These are phyloP conservation scores for Lamprotornis superbus DNA, from an alignment of 2,113 vertebrate species.

Conservation along the genomic window DNA sequence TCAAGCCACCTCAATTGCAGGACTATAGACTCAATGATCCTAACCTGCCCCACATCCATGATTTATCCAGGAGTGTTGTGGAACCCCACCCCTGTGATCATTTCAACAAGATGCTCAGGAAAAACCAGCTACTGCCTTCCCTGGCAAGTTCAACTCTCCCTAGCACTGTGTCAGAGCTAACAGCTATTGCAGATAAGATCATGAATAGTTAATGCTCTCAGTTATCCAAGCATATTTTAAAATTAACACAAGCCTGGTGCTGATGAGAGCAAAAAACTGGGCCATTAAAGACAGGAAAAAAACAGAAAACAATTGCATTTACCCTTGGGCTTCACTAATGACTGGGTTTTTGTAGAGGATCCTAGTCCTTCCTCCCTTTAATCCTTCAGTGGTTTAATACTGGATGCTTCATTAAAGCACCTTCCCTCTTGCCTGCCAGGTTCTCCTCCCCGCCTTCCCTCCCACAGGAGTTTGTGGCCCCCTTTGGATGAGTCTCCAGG, in stretches of 20 bases:
- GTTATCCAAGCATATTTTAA: constrained; percentile 60
- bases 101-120: constrained; percentile 29
- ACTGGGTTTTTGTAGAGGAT: background rate
- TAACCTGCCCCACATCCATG: background rate
- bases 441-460: background rate
- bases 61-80: background rate
- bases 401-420: background rate
- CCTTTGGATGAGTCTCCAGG: background rate
- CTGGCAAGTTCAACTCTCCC: background rate
- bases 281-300: constrained; percentile 48
- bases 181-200: constrained; percentile 11
- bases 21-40: fast-evolving
- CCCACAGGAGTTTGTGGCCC: background rate
- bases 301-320: constrained; percentile 35
- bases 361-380: background rate
- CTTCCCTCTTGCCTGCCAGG: background rate
- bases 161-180: background rate
- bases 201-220: constrained; percentile 49
- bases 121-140: constrained; percentile 10
- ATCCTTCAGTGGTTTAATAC: background rate
- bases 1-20: background rate
- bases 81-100: background rate
- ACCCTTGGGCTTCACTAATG: constrained; percentile 1
- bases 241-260: constrained; percentile 45
- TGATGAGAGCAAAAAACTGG: constrained; percentile 45